Evolutionary conservation across 2,888 invertebrate genomes (phyloP).

Genomic region (Emmelina monodactyla): DNA sequence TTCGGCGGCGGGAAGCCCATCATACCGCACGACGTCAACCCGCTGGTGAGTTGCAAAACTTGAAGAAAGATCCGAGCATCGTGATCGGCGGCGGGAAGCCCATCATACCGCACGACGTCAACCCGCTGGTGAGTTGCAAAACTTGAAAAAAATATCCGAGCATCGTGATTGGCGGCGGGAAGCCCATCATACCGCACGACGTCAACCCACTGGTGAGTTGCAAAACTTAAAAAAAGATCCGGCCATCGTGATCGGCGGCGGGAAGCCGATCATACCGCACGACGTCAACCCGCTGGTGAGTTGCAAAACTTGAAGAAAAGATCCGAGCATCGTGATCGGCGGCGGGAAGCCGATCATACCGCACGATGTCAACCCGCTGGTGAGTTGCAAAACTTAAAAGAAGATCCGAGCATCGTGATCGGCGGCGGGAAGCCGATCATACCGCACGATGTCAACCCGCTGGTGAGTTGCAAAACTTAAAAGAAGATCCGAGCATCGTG

Average conservation of each 20-base stretch:
- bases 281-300: constrained; percentile 48
- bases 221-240: too few relatives aligned
- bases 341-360: constrained; percentile 59
- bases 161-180: constrained; percentile 53
- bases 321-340: constrained; percentile 52
- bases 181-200: constrained; percentile 48
- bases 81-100: constrained; percentile 57
- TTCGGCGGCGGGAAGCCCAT: constrained; percentile 58
- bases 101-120: constrained; percentile 46
- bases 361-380: constrained; percentile 45
- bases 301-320: too few relatives aligned
- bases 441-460: constrained; percentile 46
- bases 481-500: constrained; percentile 54
- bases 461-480: too few relatives aligned
- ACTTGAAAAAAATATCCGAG: constrained; percentile 57
- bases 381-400: too few relatives aligned
- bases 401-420: constrained; percentile 51
- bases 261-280: constrained; percentile 55
- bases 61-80: constrained; percentile 52
- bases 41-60: constrained; percentile 45
- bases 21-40: constrained; percentile 45
- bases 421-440: constrained; percentile 59
- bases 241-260: constrained; percentile 50
- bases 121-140: constrained; percentile 51
- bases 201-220: constrained; percentile 52